A percentile compares a stretch with the other conserved stretches of the same genome.
phyloP scores from a whole-genome alignment of 2,888 invertebrate genomes.

The Zygothrica quintamaculata region DNA sequence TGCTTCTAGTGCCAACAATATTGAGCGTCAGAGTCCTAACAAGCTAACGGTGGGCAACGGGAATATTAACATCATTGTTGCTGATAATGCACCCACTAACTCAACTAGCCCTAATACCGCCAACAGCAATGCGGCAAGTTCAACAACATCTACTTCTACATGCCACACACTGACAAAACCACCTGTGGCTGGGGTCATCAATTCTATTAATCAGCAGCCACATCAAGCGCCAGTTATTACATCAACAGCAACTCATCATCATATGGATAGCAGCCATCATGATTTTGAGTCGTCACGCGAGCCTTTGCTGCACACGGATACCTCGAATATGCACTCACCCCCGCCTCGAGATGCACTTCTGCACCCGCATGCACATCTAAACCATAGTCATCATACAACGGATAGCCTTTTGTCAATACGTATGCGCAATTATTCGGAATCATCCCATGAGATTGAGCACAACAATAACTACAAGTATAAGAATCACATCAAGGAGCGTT shows the following conservation, averaged over 20 bases:
- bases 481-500: conserved; percentile 95
- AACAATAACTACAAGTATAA: conserved; percentile 94
- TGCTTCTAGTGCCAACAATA: conserved; percentile 34
- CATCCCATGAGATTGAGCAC: conserved; percentile 84
- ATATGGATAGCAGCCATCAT: conserved; percentile 84
- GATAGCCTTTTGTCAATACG: conserved; percentile 80
- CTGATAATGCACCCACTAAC: conserved; percentile 48
- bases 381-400: conserved; percentile 72
- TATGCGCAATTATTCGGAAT: conserved; percentile 84
- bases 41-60: conserved; percentile 49
- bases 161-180: conserved; percentile 48
- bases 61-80: conserved; percentile 22
- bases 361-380: conserved; percentile 63
- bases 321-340: conserved; percentile 83
- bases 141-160: conserved; percentile 54
- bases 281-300: conserved; percentile 84
- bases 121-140: conserved; percentile 66
- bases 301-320: conserved; percentile 82
- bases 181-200: conserved; percentile 49
- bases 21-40: conserved; percentile 39
- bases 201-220: conserved; percentile 76
- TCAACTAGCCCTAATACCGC: conserved; percentile 42
- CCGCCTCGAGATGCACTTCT: conserved; percentile 78
- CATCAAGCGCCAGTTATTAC: conserved; percentile 84
- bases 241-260: conserved; percentile 83